These are phyloP conservation scores for Rhinella marina DNA, from an alignment of 2,797 vertebrate species.

Conservation along the genomic window DNA sequence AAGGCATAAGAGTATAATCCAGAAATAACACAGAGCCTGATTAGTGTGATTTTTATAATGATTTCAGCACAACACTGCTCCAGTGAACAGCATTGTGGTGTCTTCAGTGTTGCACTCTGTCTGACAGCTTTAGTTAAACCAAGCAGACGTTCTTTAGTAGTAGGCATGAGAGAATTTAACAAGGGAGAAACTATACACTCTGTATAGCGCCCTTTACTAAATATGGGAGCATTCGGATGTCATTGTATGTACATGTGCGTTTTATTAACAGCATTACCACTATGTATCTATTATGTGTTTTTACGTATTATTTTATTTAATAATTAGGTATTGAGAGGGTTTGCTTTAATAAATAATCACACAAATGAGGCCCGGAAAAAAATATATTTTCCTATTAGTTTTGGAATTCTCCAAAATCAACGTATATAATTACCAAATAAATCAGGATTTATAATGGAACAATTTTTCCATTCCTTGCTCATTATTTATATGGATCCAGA, in stretches of 20 bases:
- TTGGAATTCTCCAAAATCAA: neutral
- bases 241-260: too few relatives aligned
- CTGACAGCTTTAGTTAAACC: slow-evolving; percentile 55
- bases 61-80: slow-evolving; percentile 33
- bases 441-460: neutral
- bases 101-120: slow-evolving; percentile 40
- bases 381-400: neutral
- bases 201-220: neutral
- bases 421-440: neutral
- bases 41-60: slow-evolving; percentile 53
- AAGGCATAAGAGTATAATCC: slow-evolving; percentile 28
- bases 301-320: neutral
- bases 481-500: neutral
- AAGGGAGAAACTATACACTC: slow-evolving; percentile 25
- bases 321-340: neutral
- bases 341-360: neutral
- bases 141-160: slow-evolving; percentile 45
- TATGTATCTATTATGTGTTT: neutral
- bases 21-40: slow-evolving; percentile 24
- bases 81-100: slow-evolving; percentile 35
- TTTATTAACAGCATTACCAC: too few relatives aligned
- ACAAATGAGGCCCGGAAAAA: neutral
- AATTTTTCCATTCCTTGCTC: neutral
- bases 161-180: slow-evolving; percentile 28
- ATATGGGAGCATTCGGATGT: neutral